Evolutionary conservation across 2,888 invertebrate species (phyloP), one percentile per base, ranked within the genome.

Genomic region (Ichneumoninae sp.): DNA sequence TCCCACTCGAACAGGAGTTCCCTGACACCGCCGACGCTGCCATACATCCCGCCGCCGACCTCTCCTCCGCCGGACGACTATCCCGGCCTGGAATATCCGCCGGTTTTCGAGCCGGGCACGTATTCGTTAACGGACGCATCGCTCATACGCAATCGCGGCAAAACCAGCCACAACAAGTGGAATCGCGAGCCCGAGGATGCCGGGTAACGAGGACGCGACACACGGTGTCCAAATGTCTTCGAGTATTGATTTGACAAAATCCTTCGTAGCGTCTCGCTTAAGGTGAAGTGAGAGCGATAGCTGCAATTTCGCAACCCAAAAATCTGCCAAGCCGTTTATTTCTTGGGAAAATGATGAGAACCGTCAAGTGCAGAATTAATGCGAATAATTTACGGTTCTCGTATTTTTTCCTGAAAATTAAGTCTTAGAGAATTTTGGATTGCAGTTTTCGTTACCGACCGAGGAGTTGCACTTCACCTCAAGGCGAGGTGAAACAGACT

Each of bases 41-140:
- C 92, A 69, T 92, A 92, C 65, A 91, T 91, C 86, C 92, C 93
- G 50, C 92, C 93, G 54, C 92, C 92, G 22, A 92, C 92, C 78
- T 91, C 93, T 2, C 93, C 94, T 26, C 94, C 94, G 16, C 93
- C 95, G 4, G 95, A 95, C 4, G 96, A 96, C 90, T 97, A 97
- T 94, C 97, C 97, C 79, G 97, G 97, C 90, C 95, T 97, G 94
- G 96, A 97, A 94, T 97, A 97, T 93, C 97, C 97, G 68, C 97
- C 97, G 69, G 96, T 97, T 50, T 97, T 97, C 94, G 97, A 97
- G 93, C 96, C 97, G 0, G 97, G 97, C 94, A 97, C 96, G 0
- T 97, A 97, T 94, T 96, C 97, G 72, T 95, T 97, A 81, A 95
- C 95, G 8, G 94, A 95, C 91, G 95, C 94, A 40, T 93, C 93